Base-by-base conservation (phyloP, 2,113 vertebrate genomes). In the Gallinago paraguaiae region DNA sequence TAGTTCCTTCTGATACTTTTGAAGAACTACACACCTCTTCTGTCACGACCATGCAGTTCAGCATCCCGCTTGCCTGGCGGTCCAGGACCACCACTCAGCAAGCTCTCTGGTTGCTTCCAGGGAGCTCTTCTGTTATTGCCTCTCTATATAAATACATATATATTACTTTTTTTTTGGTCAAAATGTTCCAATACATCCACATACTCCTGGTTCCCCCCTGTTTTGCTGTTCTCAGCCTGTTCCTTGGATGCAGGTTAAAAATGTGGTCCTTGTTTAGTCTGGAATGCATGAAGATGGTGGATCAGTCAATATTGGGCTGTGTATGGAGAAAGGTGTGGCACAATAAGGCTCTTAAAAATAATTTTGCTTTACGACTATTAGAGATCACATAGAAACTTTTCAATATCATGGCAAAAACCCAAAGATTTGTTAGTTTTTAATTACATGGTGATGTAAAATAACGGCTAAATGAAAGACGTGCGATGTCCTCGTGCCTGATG, bases 11-110 rank as follows among this genome's bases (percentile, higher is more conserved):
- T 9, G 48, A 2, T 11, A 22, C 10, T 74, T 25, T 37, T 48
- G 67, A 27, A 3, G 54, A 10, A 6, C 17, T 10, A 7, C 1
- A 20, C 11, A 1, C 18, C 31, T 1, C 1, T 28, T 17, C 54
- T 11, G 10, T 13, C 0, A 1, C 2, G 39, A 6, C 11, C 63
- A 5, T 7, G 46, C 2, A 4, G 51, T 31, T 46, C 8, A 3
- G 0, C 12, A 8, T 39, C 60, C 41, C 24, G 0, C 48, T 10
- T 56, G 14, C 45, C 68, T 6, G 39, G 17, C 70, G 41, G 31
- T 0, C 37, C 59, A 10, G 59, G n/a, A 30, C 35, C 75, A 14
- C 1, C 3, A 0, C 7, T 57, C 2, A 0, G 4, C 45, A 7
- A 3, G 25, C 14, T 9, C 22, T n/a, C 23, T 23, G 30, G 30